phyloP scores from a whole-genome alignment of 2,113 vertebrate species.

The Pelvicachromis taeniatus region DNA sequence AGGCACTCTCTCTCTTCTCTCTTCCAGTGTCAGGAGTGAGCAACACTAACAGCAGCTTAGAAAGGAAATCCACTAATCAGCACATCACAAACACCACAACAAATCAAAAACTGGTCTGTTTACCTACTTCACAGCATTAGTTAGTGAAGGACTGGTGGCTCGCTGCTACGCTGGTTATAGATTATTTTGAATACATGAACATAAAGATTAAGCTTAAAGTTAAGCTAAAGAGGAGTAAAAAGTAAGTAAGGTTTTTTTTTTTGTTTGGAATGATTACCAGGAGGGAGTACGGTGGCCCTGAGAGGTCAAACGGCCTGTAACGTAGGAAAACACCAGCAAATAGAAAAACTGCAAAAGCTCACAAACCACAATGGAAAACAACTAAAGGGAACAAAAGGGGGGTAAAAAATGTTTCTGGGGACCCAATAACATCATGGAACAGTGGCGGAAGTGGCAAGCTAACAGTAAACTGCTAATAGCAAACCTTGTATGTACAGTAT shows the following conservation, averaged over 20 bases:
- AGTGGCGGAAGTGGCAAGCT: neutral
- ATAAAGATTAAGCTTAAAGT: too few species aligned
- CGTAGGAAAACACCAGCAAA: neutral
- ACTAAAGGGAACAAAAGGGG: too few species aligned
- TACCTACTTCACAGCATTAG: neutral
- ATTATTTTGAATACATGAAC: neutral
- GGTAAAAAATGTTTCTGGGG: neutral
- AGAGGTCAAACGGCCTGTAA: neutral
- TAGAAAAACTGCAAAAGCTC: neutral
- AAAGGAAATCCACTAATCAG: neutral
- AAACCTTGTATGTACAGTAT: neutral
- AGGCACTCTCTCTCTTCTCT: neutral
- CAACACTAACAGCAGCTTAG: neutral
- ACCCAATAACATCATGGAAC: neutral
- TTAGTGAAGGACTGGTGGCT: rapidly evolving
- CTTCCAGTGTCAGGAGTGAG: neutral
- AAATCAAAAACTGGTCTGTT: neutral
- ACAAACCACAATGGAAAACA: neutral
- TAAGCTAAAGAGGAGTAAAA: neutral
- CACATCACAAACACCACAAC: neutral
- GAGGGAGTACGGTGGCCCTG: neutral
- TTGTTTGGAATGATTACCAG: neutral
- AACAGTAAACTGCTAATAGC: neutral
- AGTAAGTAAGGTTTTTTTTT: too few species aligned
- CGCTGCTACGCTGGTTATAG: neutral